Evolutionary conservation across 2,888 invertebrate genomes (phyloP).

Genomic region (Chrysolina haemoptera): DNA sequence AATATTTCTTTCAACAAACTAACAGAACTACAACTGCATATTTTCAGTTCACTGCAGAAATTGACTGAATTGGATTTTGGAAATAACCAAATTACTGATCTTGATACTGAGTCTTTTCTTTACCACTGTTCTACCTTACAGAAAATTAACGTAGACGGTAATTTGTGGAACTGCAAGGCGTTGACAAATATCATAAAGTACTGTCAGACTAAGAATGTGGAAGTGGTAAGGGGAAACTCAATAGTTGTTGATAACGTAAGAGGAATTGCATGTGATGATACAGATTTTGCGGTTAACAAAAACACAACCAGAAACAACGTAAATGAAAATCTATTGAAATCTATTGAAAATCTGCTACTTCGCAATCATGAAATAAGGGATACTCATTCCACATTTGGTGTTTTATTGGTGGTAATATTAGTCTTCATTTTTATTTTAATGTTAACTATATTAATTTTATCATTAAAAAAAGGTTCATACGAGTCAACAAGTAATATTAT

Average conservation of each 20-base stretch:
- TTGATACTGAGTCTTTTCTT: background rate
- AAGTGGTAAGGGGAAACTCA: slow-evolving; percentile 1
- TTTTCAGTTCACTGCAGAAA: slow-evolving; percentile 5
- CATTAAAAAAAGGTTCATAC: background rate
- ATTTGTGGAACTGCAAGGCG: slow-evolving; percentile 16
- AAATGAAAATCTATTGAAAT: too few relatives aligned
- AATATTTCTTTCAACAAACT: slow-evolving; percentile 27
- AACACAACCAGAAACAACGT: too few relatives aligned
- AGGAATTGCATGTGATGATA: slow-evolving; percentile 26
- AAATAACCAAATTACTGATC: slow-evolving; percentile 7
- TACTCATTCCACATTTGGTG: background rate
- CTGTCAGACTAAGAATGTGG: background rate
- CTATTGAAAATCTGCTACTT: background rate
- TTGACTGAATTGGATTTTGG: slow-evolving; percentile 13
- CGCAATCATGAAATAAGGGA: background rate
- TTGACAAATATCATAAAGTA: slow-evolving; percentile 3
- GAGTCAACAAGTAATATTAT: background rate
- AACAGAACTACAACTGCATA: background rate
- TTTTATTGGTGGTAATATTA: background rate
- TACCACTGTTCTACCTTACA: background rate
- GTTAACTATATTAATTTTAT: background rate
- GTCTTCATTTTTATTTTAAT: background rate
- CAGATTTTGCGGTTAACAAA: background rate
- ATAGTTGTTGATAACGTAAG: slow-evolving; percentile 8
- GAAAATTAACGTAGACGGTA: slow-evolving; percentile 2